Conservation (phyloP, 2,888 invertebrate genomes). For the Lacanobia wlatinum region DNA sequence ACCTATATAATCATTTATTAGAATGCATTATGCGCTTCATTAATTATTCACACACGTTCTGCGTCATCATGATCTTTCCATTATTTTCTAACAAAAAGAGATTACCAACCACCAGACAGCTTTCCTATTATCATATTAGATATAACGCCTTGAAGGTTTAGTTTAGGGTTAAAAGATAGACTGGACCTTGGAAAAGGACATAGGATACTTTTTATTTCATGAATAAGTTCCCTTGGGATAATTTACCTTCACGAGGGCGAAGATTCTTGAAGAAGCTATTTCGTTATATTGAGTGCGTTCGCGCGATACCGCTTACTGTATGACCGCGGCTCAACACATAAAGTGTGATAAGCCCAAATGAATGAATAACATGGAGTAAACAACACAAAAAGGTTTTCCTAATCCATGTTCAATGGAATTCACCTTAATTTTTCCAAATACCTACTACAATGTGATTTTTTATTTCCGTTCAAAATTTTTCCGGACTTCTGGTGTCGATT, state of each 20-base stretch:
- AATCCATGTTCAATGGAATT: constrained; percentile 1
- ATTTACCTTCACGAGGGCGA: background rate
- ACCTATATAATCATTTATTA: background rate
- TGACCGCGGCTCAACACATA: constrained; percentile 36
- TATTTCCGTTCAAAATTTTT: background rate
- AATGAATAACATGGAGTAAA: constrained; percentile 3
- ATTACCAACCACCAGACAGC: no score
- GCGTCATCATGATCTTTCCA: background rate
- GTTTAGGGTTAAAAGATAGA: background rate
- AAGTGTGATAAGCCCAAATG: constrained; percentile 52
- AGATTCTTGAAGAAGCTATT: background rate
- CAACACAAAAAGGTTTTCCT: background rate
- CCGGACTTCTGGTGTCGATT: background rate
- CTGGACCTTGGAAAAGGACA: background rate
- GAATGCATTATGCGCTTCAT: background rate
- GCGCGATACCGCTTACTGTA: constrained; percentile 46
- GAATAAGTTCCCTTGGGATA: background rate
- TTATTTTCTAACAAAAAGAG: background rate
- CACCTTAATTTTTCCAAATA: constrained; percentile 2
- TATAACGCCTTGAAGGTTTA: no score
- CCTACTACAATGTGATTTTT: background rate
- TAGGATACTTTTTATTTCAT: background rate
- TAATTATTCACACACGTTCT: background rate
- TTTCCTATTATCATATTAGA: no score
- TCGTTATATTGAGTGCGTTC: background rate